These are phyloP conservation scores for Oncorhynchus clarkii DNA, from an alignment of 2,113 vertebrate species.

Conservation along the genomic window DNA sequence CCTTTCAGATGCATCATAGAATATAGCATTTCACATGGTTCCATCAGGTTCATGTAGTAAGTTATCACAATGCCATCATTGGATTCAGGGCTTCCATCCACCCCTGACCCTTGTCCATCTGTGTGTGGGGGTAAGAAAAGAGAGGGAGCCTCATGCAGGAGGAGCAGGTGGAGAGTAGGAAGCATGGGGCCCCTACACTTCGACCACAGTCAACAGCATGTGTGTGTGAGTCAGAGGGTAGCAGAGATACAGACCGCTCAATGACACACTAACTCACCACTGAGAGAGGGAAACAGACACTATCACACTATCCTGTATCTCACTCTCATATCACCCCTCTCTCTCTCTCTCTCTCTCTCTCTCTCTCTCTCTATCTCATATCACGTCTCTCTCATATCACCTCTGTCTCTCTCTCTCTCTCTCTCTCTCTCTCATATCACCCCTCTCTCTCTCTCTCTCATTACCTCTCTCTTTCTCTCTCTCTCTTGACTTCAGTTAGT, in stretches of 20 bases:
- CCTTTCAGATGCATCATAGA: background rate
- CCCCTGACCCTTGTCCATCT: no score
- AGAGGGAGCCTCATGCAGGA: background rate
- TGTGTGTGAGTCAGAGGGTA: background rate
- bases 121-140: background rate
- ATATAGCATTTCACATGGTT: background rate
- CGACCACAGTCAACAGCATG: slow-evolving; percentile 1
- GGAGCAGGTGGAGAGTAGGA: slow-evolving; percentile 18
- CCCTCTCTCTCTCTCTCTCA: no score
- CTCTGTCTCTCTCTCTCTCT: no score
- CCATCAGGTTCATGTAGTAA: background rate
- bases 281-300: no score
- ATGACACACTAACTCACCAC: background rate
- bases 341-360: no score
- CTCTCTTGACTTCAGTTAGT: no score
- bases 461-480: no score
- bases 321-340: no score
- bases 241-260: background rate
- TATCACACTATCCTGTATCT: no score
- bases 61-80: background rate
- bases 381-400: no score
- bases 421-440: no score
- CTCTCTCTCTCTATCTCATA: no score
- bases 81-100: background rate
- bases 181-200: background rate